Evolutionary conservation across 1,140 invertebrate species (phyloP).

Genomic region (Listronotus bonariensis): DNA sequence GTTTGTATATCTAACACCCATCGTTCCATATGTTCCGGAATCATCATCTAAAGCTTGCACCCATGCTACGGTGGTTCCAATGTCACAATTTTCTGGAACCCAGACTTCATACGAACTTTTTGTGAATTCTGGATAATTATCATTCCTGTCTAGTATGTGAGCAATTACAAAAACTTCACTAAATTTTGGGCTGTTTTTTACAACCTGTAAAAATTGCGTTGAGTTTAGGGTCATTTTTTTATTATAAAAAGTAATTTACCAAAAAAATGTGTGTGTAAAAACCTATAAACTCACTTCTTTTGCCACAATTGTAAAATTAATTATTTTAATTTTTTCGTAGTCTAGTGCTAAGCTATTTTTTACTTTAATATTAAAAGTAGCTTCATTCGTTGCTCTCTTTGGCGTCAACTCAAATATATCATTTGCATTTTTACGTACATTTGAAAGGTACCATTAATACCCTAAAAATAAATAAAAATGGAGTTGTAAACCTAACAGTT

Average conservation of each 20-base stretch:
- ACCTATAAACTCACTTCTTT: slow-evolving; percentile 73
- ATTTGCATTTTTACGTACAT: slow-evolving; percentile 79
- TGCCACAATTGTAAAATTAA: slow-evolving; percentile 86
- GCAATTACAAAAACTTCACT: slow-evolving; percentile 79
- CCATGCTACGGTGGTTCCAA: slow-evolving; percentile 80
- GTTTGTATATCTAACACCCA: slow-evolving; percentile 85
- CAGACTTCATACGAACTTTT: slow-evolving; percentile 77
- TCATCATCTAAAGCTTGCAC: slow-evolving; percentile 84
- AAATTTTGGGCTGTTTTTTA: slow-evolving; percentile 71
- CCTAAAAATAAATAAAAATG: no score
- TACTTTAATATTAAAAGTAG: slow-evolving; percentile 87
- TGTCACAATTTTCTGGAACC: slow-evolving; percentile 80
- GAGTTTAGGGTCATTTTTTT: no score
- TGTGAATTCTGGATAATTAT: slow-evolving; percentile 90
- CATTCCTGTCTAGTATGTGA: slow-evolving; percentile 88
- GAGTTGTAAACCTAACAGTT: no score
- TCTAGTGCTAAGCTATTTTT: slow-evolving; percentile 83
- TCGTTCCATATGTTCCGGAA: slow-evolving; percentile 83
- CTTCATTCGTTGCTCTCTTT: slow-evolving; percentile 86
- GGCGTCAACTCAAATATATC: slow-evolving; percentile 91
- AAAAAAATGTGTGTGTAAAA: no score
- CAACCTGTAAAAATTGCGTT: slow-evolving; percentile 46
- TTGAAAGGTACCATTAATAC: slow-evolving; percentile 89
- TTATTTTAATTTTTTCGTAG: slow-evolving; percentile 78
- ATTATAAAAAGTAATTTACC: no score